Base-by-base conservation (phyloP, 2,797 vertebrate species). In the Oryzias sinensis region DNA sequence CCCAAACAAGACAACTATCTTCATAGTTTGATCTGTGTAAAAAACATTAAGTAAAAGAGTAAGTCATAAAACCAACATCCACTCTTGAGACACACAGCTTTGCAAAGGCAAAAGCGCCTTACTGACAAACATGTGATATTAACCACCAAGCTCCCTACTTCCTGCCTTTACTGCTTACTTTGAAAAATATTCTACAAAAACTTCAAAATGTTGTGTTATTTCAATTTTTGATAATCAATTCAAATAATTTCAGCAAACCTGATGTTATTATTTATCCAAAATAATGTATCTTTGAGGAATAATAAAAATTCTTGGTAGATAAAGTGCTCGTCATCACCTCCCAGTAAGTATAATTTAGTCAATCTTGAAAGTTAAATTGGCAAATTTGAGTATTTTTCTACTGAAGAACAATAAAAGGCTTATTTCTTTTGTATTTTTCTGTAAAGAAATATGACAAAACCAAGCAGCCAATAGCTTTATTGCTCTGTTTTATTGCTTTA, bases 11-110 rank as follows among this genome's bases (percentile, higher is more conserved):
- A 66, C 3, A 5, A 74, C 2, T 9, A 5, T 68, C 71, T 69
- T 84, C 85, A 86, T 84, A 59, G 29, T 43, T 41, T 55, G 29
- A 53, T 62, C 79, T 76, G 33, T 48, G 0, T 14, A 18, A 51
- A 11, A 65, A 53, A 27, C 7, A 41, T 22, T n/a, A 2, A 17
- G 17, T 58, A 6, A 40, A 43, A 20, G 3, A 13, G 14, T 0
- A 61, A 16, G 18, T 18, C 14, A 45, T 15, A 18, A 22, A 22
- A 20, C 13, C 4, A 37, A 13, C 9, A 37, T 37, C 44, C 53
- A 17, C 52, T 49, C 51, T 1, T 56, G 3, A 47, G 1, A 59
- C 1, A 47, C 1, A 40, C 59, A 18, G 1, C 6, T 18, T 9
- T 18, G 20, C 17, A 18, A 11, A 14, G 20, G 46, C 45, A 0